These are phyloP conservation scores for Parazoanthus swiftii DNA, from an alignment of 92 coral and sea anemone species.

Conservation along the genomic window DNA sequence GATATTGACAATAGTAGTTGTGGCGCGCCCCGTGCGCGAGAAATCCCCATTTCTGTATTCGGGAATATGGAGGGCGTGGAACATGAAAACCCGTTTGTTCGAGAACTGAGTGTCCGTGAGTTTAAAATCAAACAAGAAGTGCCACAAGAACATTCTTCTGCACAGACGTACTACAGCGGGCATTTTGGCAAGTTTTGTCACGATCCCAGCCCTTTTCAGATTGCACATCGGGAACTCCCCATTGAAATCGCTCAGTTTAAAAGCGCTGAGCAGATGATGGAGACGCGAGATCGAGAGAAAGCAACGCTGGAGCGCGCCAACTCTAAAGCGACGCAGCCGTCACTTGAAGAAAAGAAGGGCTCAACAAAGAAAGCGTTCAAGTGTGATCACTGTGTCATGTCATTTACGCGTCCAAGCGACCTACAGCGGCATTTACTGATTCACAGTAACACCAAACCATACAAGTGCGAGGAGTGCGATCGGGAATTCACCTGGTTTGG, in stretches of 20 bases:
- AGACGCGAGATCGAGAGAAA: constrained; percentile 11
- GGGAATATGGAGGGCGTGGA: not conserved
- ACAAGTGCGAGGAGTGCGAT: constrained; percentile 94
- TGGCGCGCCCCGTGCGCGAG: not conserved
- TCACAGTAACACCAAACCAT: constrained; percentile 89
- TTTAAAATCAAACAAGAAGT: constrained; percentile 16
- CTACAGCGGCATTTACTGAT: constrained; percentile 91
- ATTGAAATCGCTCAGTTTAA: constrained; percentile 34
- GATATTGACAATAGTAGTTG: constrained; percentile 49
- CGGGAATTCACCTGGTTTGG: constrained; percentile 99
- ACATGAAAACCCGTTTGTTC: not conserved
- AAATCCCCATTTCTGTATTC: constrained; percentile 16
- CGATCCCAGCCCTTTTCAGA: constrained; percentile 4
- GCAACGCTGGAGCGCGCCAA: not conserved
- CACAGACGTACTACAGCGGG: not conserved
- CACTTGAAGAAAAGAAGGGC: constrained; percentile 19
- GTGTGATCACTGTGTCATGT: constrained; percentile 88
- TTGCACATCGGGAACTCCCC: constrained; percentile 28
- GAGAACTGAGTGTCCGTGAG: not conserved
- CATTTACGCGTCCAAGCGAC: constrained; percentile 98
- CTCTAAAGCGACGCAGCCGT: not conserved
- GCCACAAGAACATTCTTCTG: not conserved
- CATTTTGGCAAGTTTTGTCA: constrained; percentile 15
- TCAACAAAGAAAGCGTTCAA: constrained; percentile 73
- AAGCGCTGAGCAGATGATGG: constrained; percentile 37